Percentiles rank a stretch among this genome's conserved stretches.
Evolutionary conservation across 1,140 invertebrate species (phyloP).

Genomic region (Tetragnatha versicolor): DNA sequence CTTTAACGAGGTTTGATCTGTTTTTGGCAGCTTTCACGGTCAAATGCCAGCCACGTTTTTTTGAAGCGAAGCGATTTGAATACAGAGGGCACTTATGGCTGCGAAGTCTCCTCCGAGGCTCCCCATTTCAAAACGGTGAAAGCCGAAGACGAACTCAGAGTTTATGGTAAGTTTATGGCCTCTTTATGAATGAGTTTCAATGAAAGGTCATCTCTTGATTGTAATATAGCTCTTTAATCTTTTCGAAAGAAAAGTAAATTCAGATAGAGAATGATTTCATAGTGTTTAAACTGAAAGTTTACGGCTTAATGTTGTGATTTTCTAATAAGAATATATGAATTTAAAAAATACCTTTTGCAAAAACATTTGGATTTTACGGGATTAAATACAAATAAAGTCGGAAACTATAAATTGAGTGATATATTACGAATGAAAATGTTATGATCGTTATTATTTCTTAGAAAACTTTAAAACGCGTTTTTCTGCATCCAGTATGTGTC

Average conservation of each 20-base stretch:
- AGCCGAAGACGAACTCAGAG: constrained; percentile 60
- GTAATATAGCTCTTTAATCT: background rate
- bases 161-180: constrained; percentile 59
- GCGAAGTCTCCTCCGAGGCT: constrained; percentile 60
- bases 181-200: background rate
- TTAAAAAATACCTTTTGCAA: no score
- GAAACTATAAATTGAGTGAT: no score
- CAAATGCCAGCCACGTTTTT: constrained; percentile 59
- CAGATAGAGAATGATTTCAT: constrained; percentile 22
- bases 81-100: constrained; percentile 59
- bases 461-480: no score
- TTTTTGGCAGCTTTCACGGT: constrained; percentile 49
- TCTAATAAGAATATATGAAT: no score
- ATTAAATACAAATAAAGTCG: no score
- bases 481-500: no score
- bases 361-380: no score
- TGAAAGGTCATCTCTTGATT: background rate
- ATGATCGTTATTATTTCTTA: no score
- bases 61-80: constrained; percentile 55
- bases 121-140: constrained; percentile 58
- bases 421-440: no score
- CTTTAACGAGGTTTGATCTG: background rate
- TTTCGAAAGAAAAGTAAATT: no score
- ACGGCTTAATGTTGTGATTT: no score
- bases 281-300: no score